Conservation (phyloP, 2,113 vertebrate species). For the Ammodytes dubius region DNA sequence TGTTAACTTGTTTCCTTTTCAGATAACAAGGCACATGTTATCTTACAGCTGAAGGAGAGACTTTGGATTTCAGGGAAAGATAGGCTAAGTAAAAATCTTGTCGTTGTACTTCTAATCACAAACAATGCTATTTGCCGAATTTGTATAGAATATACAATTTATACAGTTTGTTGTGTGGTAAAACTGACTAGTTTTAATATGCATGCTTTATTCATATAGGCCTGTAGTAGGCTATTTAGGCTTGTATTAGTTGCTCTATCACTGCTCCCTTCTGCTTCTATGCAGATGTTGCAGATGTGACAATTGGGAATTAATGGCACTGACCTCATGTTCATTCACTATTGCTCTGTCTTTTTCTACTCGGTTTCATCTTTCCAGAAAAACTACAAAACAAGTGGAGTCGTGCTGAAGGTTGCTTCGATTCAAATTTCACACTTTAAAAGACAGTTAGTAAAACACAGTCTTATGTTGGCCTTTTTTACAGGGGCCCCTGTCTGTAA, state of each 20-base stretch:
- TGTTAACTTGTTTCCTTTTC: no score
- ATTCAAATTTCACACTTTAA: background rate
- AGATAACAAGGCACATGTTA: background rate
- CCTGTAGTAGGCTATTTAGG: no score
- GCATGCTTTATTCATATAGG: background rate
- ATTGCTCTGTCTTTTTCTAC: constrained; percentile 29
- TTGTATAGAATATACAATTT: background rate
- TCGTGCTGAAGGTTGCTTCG: background rate
- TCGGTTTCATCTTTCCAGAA: background rate
- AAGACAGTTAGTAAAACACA: background rate
- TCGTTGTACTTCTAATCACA: background rate
- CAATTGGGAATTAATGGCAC: background rate
- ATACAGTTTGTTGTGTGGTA: background rate
- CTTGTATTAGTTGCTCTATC: no score
- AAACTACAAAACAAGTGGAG: no score
- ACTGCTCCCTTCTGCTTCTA: background rate
- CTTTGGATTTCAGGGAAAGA: background rate
- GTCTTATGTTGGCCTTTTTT: background rate
- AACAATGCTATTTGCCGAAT: background rate
- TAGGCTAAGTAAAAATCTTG: no score
- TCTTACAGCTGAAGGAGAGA: background rate
- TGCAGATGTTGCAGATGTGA: background rate
- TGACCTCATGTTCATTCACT: constrained; percentile 22
- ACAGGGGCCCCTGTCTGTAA: background rate
- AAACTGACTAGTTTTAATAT: background rate